Evolutionary conservation across 1,140 invertebrate species (phyloP).

Genomic region (Plutomurus gul): DNA sequence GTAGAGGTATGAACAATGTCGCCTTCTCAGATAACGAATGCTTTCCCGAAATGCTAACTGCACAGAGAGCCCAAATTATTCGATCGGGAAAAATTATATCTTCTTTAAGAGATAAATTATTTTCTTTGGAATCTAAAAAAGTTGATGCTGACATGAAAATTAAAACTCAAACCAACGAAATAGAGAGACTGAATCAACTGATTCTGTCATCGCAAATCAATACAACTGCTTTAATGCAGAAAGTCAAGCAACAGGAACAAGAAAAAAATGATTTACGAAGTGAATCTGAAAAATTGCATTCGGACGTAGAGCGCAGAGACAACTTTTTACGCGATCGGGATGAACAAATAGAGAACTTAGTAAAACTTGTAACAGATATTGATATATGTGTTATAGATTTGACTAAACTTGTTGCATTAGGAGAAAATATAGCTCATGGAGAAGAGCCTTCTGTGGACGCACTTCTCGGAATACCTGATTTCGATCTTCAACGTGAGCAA

Average conservation of each 20-base stretch:
- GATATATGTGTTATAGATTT: constrained; percentile 46
- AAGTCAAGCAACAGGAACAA: constrained; percentile 12
- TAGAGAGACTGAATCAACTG: neutral
- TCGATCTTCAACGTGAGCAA: constrained; percentile 17
- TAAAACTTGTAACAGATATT: constrained; percentile 42
- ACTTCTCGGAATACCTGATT: constrained; percentile 40
- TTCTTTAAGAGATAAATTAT: neutral
- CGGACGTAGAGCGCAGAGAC: neutral
- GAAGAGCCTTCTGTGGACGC: constrained; percentile 44
- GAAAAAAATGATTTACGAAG: neutral
- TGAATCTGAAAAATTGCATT: constrained; percentile 4
- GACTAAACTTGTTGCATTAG: constrained; percentile 33
- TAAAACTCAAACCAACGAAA: neutral
- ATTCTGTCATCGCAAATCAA: neutral
- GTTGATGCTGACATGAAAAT: neutral
- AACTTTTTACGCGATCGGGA: neutral
- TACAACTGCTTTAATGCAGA: neutral
- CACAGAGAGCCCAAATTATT: constrained; percentile 43
- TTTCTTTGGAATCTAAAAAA: neutral
- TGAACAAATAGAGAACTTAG: constrained; percentile 38
- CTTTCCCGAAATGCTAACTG: constrained; percentile 33
- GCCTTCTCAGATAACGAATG: constrained; percentile 15
- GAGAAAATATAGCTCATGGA: constrained; percentile 30
- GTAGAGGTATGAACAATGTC: neutral
- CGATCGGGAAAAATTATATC: constrained; percentile 34